Conservation (phyloP, 2,888 invertebrate genomes). For the Trachelus iudaicus region DNA sequence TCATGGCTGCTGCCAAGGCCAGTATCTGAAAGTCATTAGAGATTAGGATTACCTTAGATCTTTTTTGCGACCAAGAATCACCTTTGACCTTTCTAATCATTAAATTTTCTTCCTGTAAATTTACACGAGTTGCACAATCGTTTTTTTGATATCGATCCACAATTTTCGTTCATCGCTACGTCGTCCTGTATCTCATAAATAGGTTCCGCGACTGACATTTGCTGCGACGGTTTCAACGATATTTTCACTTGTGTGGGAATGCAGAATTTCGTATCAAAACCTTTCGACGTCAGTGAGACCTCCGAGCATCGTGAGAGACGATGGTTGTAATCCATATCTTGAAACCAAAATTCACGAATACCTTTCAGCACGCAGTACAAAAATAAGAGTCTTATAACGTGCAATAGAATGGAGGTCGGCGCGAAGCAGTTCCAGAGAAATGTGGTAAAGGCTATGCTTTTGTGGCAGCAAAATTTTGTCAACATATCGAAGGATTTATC, state of each 20-base stretch:
- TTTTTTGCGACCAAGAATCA: background rate
- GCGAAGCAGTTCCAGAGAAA: conserved; percentile 33
- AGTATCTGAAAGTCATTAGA: conserved; percentile 49
- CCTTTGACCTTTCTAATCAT: background rate
- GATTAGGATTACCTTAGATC: background rate
- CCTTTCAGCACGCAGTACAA: conserved; percentile 41
- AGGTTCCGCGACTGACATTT: background rate
- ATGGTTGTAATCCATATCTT: conserved; percentile 30
- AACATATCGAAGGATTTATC: conserved; percentile 22
- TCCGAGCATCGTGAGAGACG: background rate
- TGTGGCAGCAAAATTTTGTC: conserved; percentile 19
- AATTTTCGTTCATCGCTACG: background rate
- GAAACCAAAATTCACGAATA: conserved; percentile 41
- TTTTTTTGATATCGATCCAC: background rate
- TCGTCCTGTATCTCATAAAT: background rate
- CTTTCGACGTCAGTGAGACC: background rate
- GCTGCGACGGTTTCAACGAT: background rate
- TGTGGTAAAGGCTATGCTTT: conserved; percentile 9
- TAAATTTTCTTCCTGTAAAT: background rate
- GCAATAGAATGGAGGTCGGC: conserved; percentile 35
- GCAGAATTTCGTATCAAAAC: background rate
- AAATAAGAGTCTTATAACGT: conserved; percentile 33
- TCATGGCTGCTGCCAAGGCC: conserved; percentile 63
- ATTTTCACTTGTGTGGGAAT: background rate
- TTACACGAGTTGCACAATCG: background rate